Base-by-base conservation (phyloP, 2,797 vertebrate genomes). In the Distichodus sexfasciatus region DNA sequence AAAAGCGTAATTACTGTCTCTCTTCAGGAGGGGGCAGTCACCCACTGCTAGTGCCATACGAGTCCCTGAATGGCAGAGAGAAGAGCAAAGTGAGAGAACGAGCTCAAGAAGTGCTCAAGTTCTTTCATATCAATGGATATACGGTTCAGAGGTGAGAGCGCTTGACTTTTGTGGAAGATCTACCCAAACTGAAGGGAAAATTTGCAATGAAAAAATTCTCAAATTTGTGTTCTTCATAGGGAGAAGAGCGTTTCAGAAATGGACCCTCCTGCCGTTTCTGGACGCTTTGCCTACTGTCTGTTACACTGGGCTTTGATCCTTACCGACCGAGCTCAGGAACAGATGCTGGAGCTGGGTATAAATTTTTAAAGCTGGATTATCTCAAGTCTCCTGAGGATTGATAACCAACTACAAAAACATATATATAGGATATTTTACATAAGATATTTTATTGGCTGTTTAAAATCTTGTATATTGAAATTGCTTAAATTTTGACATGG, bases 21-120 rank as follows among this genome's bases (percentile, higher is more conserved):
- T 53, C 15, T 68, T 76, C 89, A 94, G 94, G 93, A 82, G 93
- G 91, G 31, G 91, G 91, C 68, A 90, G 89, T 68, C 94, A 93
- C 76, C 89, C 91, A 3, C 78, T 94, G 69, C 87, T 96, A 63
- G 92, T 95, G 31, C 94, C 95, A 3, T 98, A 94, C 19, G 92
- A 94, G 41, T 90, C 92, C 0, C 87, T 98, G 72, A 93, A 90
- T 33, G 87, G 91, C 69, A 96, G 95, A 83, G 96, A 98, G 84
- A 96, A 96, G 87, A 91, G 84, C 46, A 94, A 93, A 81, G 94
- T 96, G 64, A 84, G 93, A 83, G 95, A 96, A 50, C 92, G 92
- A 85, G 95, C 95, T 7, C 94, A 95, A 60, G 95, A 97, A 75
- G 89, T 96, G 74, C 90, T 98, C 62, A 98, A 95, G 85, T 98